A percentile compares a stretch with the other conserved stretches of the same genome.
Evolutionary conservation across 2,797 vertebrate species (phyloP).

Genomic region (Galago senegalensis): DNA sequence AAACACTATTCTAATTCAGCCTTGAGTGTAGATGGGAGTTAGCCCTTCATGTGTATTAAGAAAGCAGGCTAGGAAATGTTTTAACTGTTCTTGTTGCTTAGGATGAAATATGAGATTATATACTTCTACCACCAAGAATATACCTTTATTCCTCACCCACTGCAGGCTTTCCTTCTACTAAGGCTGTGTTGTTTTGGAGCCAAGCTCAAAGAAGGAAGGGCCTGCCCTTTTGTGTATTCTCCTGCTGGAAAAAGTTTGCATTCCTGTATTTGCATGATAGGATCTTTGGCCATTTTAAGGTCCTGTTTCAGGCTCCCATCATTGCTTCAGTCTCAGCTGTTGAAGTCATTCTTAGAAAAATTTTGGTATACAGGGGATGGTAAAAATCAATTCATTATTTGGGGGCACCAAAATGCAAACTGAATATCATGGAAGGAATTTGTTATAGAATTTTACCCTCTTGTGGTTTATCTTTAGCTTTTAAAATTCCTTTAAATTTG

Average conservation of each 20-base stretch:
- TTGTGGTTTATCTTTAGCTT: neutral
- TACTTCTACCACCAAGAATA: neutral
- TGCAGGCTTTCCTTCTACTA: neutral
- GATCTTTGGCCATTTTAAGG: neutral
- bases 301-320: neutral
- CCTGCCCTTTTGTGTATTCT: neutral
- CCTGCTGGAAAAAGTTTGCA: neutral
- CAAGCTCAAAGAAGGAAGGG: neutral
- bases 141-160: neutral
- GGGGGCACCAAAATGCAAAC: neutral
- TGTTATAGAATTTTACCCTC: neutral
- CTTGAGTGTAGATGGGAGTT: neutral
- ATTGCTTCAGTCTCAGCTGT: neutral
- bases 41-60: neutral
- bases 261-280: neutral
- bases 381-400: neutral
- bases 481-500: conserved; percentile 20
- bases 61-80: neutral
- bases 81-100: neutral
- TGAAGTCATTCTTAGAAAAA: neutral
- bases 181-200: neutral
- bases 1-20: neutral
- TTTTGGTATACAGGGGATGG: neutral
- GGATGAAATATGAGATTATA: neutral
- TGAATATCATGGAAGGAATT: neutral